Base-by-base conservation (phyloP, 92 coral and sea anemone species). In the Epizoanthus rinbou region DNA sequence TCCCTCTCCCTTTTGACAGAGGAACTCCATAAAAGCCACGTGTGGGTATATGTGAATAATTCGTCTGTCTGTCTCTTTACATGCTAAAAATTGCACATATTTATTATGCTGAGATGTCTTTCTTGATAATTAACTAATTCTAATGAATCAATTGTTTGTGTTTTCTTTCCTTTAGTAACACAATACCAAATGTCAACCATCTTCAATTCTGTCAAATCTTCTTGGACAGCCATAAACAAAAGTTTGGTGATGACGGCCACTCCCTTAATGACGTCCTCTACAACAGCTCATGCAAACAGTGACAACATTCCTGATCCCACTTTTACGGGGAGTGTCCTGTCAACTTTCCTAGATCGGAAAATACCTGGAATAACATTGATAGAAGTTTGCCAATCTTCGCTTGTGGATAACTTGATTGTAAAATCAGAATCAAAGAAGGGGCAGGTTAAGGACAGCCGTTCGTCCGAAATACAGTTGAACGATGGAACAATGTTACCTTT, bases 141-240 rank as follows among this genome's bases (percentile, higher is more conserved):
- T 0, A 50, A 50, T 50, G 54, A 50, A 50, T 50, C 16, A 50
- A 11, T 50, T 50, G 54, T 50, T 15, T 50, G 3, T 0, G 14
- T 47, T 9, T 66, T 33, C 22, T n/a, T 28, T 41, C 3, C n/a
- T 67, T 33, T 10, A 67, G 73, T 17, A 24, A 18, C 10, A 13
- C 72, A 18, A 31, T 10, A 66, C 43, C 17, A 37, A 31, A 15
- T 41, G 47, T 31, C 39, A 2, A 18, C 19, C 4, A 14, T 19
- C 21, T 65, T 65, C 7, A 39, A 18, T 65, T 65, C 71, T 31
- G 71, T 65, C 33, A 67, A n/a, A 19, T 33, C 73, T 19, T 67
- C 73, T 4, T 67, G 73, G 73, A 5, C 50, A 13, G 4, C 47
- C 11, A 10, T 21, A 16, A 67, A 67, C 50, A 28, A 7, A 33